Evolutionary conservation across 2,113 vertebrate genomes (phyloP).

Genomic region (Glaucomys volans): DNA sequence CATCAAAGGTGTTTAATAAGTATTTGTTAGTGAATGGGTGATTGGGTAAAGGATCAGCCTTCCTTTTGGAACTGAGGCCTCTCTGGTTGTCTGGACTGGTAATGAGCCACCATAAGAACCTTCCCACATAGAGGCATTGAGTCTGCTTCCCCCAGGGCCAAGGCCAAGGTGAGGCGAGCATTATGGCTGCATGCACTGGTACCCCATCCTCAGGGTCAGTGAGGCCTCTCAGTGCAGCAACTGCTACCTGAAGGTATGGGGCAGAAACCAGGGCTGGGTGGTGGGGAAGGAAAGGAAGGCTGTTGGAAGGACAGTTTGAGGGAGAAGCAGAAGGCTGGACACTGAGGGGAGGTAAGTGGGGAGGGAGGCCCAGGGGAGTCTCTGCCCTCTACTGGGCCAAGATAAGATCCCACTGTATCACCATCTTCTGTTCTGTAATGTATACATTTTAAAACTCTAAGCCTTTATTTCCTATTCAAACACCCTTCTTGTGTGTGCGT

Average conservation of each 20-base stretch:
- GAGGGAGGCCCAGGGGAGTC: background rate
- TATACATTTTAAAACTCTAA: background rate
- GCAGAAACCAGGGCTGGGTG: background rate
- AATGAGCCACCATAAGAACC: background rate
- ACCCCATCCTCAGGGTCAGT: background rate
- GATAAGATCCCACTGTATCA: background rate
- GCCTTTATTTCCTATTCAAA: background rate
- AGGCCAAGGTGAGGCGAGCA: background rate
- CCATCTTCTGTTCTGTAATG: background rate
- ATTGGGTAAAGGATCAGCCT: background rate
- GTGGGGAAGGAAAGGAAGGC: background rate
- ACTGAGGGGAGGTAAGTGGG: background rate
- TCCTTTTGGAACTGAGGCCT: background rate
- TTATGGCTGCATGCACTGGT: too few relatives aligned
- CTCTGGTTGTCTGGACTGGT: background rate
- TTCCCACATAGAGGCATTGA: background rate
- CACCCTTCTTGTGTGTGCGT: background rate
- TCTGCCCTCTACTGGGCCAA: background rate
- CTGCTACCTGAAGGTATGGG: background rate
- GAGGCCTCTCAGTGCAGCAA: too few relatives aligned
- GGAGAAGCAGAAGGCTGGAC: background rate
- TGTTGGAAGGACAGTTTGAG: background rate
- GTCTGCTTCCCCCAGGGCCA: background rate
- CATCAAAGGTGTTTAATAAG: background rate
- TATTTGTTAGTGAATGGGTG: background rate